Base-by-base conservation (phyloP, 2,888 invertebrate genomes). In the Dicranocentrus wangi region DNA sequence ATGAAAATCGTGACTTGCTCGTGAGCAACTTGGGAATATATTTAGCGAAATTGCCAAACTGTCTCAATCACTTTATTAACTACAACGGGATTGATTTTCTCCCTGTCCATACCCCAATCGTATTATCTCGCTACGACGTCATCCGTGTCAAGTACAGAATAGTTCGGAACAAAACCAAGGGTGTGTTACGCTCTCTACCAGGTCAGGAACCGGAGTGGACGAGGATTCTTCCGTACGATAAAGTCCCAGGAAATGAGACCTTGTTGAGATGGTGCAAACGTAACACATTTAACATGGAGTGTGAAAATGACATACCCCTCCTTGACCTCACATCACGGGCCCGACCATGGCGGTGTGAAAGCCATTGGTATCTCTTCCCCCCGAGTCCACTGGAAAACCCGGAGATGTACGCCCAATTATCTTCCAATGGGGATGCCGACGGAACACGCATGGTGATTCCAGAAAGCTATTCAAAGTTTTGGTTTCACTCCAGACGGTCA, bases 111-210 rank as follows among this genome's bases (percentile, higher is more conserved):
- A 25, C 5, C 5, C 58, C 58, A 5, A 13, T 58, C 1, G 58
- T 58, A n/a, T 13, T 58, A 1, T 25, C 58, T 3, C 58, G 58
- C 58, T 58, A 58, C 25, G 58, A 58, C n/a, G 19, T 58, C 25
- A 27, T 58, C 15, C 10, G 5, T 10, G 27, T 58, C 1, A 8
- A 58, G 23, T 58, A 58, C 27, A 58, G 17, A 23, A 2, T 58
- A 27, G 17, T 13, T 2, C 23, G 5, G 7, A 1, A 1, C 1
- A 25, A 25, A 8, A 23, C 13, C 1, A 5, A 1, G 2, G 2
- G 25, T 1, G 1, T 1, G 15, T 2, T 15, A 1, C 1, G 1
- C 10, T 58, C 19, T 25, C 15, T 13, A 1, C n/a, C n/a, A n/a
- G n/a, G n/a, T n/a, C n/a, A n/a, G n/a, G n/a, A n/a, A n/a, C n/a